Base-by-base conservation (phyloP, 2,888 invertebrate species). In the Magallana nippona region DNA sequence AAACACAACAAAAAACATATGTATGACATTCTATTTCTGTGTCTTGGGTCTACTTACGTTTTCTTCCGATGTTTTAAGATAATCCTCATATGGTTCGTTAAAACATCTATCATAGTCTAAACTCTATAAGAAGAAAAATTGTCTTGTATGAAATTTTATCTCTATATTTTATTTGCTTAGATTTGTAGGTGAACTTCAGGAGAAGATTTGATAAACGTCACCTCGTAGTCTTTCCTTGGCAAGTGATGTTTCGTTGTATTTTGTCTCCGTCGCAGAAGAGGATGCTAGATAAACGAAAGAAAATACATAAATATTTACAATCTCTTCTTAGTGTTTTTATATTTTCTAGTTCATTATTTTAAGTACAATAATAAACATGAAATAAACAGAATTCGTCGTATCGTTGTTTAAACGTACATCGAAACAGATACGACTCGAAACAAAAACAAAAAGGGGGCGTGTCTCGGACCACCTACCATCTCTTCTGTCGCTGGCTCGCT, bases 41-140 rank as follows among this genome's bases (percentile, higher is more conserved):
- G 32, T 32, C 32, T 32, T 32, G 5, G 5, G 1, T 22, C 19
- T 78, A 86, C 90, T 86, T 84, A 91, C 91, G 78, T 90, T 88
- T 81, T 88, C 87, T 71, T 86, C 82, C 27, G 83, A 79, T 57
- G 78, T 84, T 13, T 89, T 87, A 58, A 90, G 32, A 55, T 90
- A 87, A 11, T 88, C 87, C 57, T 88, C 88, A 78, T 88, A 90
- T 2, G 91, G 91, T 81, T 88, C 89, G 84, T 92, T 92, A 84
- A 85, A 89, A 78, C 89, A 91, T 32, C 87, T 83, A 79, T 91
- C 92, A 83, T 92, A 92, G 78, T 92, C 90, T 10, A 91, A 85
- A 81, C 92, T 92, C 92, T 92, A 86, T 56, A 87, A 87, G 10
- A 80, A 57, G 22, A 27, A 58, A n/a, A 71, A 55, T 57, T 79